Evolutionary conservation across 2,113 vertebrate genomes (phyloP), one percentile per base, ranked within the genome.

Genomic region (Melanocharis versteri): DNA sequence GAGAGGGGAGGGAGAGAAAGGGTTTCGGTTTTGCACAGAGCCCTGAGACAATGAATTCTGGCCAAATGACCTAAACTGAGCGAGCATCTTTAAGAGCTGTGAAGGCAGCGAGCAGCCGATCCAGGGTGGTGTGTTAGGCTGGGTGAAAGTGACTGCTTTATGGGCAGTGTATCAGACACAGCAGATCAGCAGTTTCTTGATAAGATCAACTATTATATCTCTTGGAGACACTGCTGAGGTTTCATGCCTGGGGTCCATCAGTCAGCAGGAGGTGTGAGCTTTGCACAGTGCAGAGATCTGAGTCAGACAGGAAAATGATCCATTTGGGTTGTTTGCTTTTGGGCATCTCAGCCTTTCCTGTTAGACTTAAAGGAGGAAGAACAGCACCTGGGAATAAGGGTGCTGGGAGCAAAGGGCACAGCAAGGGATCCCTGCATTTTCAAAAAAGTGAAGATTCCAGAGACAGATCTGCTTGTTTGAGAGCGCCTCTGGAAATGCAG

Each of bases 111-210:
- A 82, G 60, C 1, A 75, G 84, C 47, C 75, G 68, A 79, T 24
- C 12, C 45, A 20, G 50, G 22, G 33, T 30, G 28, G 21, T 66
- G 42, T 5, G 2, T 86, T 71, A 64, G 78, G 53, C 57, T 58
- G 84, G 24, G n/a, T 72, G 56, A 57, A 51, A 69, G 69, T 20
- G 57, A 31, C 72, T 88, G 86, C 64, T 89, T 83, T 73, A 61
- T 54, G 70, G 42, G 40, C 48, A 71, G 53, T 6, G 28, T 64
- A 60, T 87, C 79, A 94, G 65, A 26, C 69, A 57, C n/a, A 70
- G 87, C 64, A 81, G 84, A 87, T 96, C 91, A 80, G 92, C 87
- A 75, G 39, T 47, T 90, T 57, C 87, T 26, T 33, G 73, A 56
- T 92, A 93, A 89, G 70, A 81, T 79, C 79, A 87, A 33, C 70